Evolutionary conservation across 2,888 invertebrate species (phyloP), one percentile per base, ranked within the genome.

Genomic region (Lysandra coridon): DNA sequence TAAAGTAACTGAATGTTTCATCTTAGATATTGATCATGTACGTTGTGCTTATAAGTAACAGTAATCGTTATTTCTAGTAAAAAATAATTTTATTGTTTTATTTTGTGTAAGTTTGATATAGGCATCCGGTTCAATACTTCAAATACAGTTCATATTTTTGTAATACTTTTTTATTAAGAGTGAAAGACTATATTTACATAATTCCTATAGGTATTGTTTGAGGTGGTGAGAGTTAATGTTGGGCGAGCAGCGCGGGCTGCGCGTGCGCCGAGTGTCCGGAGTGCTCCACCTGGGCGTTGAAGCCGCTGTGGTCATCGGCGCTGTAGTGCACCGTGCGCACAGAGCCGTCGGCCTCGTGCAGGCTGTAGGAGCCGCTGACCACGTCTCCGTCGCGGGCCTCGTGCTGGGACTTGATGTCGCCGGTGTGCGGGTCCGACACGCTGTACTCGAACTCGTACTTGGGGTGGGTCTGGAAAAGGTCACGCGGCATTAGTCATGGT

Each of bases 361-460:
- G 90, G 44, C 95, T 95, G 89, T 96, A 96, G 85, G 96, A 95
- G 73, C 96, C 96, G 87, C 37, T 95, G 82, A 96, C 96, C 60
- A 95, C 95, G 84, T 96, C 95, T 4, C 96, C 96, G 85, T 95
- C 95, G 78, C 95, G 92, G 95, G 95, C 96, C 96, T 87, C 96
- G 87, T 95, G 92, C 83, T 96, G 96, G 86, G 95, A 95, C 90
- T 96, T 96, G 84, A 92, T 91, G 89, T 95, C 95, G 1, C 95
- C 95, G 80, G 95, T 95, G 83, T 95, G 95, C 1, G 91, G 91
- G 83, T 95, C 95, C 80, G 93, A 88, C 53, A 95, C 94, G 78
- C 93, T 92, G 87, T 95, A 95, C 83, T 93, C 91, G 85, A 92
- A 95, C 86, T 92, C 91, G 86, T 95, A 95, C 87, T 94, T 94